phyloP scores from a whole-genome alignment of 2,797 vertebrate species.

The Carapus acus region DNA sequence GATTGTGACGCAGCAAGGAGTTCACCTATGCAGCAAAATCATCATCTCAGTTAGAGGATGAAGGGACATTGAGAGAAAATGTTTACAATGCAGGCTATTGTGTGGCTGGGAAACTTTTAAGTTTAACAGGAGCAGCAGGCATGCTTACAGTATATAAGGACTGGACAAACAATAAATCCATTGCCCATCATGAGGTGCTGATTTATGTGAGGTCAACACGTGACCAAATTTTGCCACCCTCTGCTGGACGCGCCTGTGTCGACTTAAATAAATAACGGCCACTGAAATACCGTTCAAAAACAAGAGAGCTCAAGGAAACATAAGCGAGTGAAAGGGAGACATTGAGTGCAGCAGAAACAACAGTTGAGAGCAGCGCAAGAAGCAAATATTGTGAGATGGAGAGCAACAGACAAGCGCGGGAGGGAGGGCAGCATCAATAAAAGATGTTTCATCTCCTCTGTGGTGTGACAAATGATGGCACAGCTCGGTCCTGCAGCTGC shows the following conservation, averaged over 20 bases:
- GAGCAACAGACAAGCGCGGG: constrained; percentile 27
- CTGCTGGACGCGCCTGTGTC: too few relatives aligned
- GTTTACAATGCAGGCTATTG: neutral
- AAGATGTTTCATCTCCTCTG: constrained; percentile 55
- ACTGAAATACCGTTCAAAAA: constrained; percentile 13
- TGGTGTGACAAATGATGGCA: constrained; percentile 64
- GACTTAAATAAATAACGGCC: neutral
- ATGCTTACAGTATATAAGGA: constrained; percentile 2
- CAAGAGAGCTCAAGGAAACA: constrained; percentile 8
- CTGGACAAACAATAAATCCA: constrained; percentile 9
- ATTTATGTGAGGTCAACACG: neutral
- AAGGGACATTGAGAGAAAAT: too few relatives aligned
- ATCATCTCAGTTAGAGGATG: constrained; percentile 1
- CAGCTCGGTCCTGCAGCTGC: constrained; percentile 51
- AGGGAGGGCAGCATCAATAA: constrained; percentile 46
- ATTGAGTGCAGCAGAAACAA: constrained; percentile 24
- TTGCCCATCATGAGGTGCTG: too few relatives aligned
- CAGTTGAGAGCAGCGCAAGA: constrained; percentile 41
- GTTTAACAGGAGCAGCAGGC: neutral
- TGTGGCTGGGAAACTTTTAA: neutral
- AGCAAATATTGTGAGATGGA: constrained; percentile 36
- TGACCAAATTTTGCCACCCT: neutral
- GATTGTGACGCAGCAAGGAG: too few relatives aligned
- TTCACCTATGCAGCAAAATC: too few relatives aligned
- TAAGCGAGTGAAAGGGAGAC: constrained; percentile 9